Percentiles rank a stretch among this genome's conserved stretches.
phyloP scores from a whole-genome alignment of 2,113 vertebrate genomes.

The Seriola dumerili region DNA sequence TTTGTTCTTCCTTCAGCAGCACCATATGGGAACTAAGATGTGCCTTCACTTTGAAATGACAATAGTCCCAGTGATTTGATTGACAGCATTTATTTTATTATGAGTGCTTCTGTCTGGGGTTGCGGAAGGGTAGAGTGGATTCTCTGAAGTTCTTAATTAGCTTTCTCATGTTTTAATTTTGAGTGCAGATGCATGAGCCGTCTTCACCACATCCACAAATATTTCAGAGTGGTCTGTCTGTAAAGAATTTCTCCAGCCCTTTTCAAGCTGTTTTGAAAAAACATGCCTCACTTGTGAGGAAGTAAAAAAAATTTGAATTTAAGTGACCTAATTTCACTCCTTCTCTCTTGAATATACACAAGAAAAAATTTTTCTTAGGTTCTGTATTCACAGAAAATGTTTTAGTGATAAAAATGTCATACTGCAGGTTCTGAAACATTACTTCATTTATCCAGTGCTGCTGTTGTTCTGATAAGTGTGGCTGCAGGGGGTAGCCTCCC shows the following conservation, averaged over 20 bases:
- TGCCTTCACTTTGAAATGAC: slow-evolving; percentile 65
- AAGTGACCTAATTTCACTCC: slow-evolving; percentile 41
- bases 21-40: slow-evolving; percentile 76
- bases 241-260: slow-evolving; percentile 3
- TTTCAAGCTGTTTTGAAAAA: slow-evolving; percentile 20
- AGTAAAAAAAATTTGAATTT: slow-evolving; percentile 27
- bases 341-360: slow-evolving; percentile 6
- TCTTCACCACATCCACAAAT: slow-evolving; percentile 4
- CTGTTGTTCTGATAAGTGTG: slow-evolving; percentile 73
- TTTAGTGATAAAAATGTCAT: slow-evolving; percentile 53
- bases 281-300: slow-evolving; percentile 18
- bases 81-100: slow-evolving; percentile 72
- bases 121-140: slow-evolving; percentile 40
- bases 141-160: slow-evolving; percentile 76
- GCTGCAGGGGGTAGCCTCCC: slow-evolving; percentile 75
- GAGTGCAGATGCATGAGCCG: slow-evolving; percentile 9
- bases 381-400: slow-evolving; percentile 50
- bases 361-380: not conserved
- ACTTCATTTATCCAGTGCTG: slow-evolving; percentile 63
- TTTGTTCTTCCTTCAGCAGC: slow-evolving; percentile 72
- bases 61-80: slow-evolving; percentile 72
- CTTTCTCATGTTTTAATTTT: slow-evolving; percentile 58
- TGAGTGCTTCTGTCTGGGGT: slow-evolving; percentile 51
- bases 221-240: slow-evolving; percentile 37
- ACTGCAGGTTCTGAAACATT: slow-evolving; percentile 54